Conservation (phyloP, 2,888 invertebrate genomes). For the Hecatera dysodea region DNA sequence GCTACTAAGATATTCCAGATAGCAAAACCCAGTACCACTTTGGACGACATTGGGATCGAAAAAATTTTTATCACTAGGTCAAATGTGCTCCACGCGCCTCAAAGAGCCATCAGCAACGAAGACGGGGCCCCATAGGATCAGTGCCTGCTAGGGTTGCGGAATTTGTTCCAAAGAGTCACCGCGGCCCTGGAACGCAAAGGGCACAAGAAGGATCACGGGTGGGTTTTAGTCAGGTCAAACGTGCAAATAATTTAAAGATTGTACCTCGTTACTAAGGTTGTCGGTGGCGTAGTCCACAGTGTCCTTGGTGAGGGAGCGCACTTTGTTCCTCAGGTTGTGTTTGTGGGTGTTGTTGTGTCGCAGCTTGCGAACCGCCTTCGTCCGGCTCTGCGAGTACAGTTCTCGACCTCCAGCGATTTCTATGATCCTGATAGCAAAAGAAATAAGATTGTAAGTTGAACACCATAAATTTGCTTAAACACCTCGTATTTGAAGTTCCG, state of each 20-base stretch:
- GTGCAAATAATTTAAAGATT: background rate
- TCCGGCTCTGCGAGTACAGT: constrained; percentile 95
- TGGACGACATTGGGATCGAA: too few relatives aligned
- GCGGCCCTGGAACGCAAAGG: too few relatives aligned
- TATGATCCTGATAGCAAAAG: constrained; percentile 83
- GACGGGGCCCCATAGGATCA: too few relatives aligned
- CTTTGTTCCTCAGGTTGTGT: constrained; percentile 88
- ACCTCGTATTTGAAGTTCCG: too few relatives aligned
- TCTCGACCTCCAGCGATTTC: constrained; percentile 96
- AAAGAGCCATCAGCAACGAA: too few relatives aligned
- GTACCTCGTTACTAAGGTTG: constrained; percentile 84
- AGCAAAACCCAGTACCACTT: too few relatives aligned
- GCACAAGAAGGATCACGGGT: too few relatives aligned
- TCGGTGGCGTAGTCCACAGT: constrained; percentile 81
- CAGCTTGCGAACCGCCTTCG: constrained; percentile 94
- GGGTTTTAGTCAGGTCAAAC: too few relatives aligned
- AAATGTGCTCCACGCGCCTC: too few relatives aligned
- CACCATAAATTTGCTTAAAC: background rate
- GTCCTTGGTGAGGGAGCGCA: constrained; percentile 83
- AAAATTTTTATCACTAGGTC: background rate
- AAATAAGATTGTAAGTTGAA: background rate
- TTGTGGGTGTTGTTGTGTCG: constrained; percentile 90
- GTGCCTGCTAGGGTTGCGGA: too few relatives aligned
- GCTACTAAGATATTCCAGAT: too few relatives aligned
- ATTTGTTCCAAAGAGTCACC: too few relatives aligned